These are phyloP conservation scores for Spinus olivaceus DNA, from an alignment of 2,797 vertebrate genomes.

Conservation along the genomic window DNA sequence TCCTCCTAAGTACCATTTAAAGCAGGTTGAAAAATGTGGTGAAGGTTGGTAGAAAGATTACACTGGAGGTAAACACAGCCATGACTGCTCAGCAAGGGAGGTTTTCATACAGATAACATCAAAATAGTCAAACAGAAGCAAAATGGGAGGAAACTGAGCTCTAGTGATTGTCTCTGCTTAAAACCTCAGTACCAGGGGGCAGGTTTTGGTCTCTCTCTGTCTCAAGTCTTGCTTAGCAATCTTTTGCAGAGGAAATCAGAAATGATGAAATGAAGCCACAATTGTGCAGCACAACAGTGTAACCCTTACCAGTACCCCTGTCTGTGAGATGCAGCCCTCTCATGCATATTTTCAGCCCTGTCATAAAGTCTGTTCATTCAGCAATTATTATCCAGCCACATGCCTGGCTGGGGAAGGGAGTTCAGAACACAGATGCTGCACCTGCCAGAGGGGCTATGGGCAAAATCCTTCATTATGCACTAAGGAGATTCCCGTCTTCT, in stretches of 20 bases:
- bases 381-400: background rate
- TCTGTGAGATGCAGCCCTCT: background rate
- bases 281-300: background rate
- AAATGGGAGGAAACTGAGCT: background rate
- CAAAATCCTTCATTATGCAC: conserved; percentile 6
- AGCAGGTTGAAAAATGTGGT: background rate
- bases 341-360: background rate
- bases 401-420: background rate
- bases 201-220: background rate
- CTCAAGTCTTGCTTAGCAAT: background rate
- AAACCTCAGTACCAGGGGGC: background rate
- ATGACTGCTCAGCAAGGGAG: background rate
- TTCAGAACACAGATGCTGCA: background rate
- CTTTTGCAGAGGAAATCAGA: background rate
- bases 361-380: background rate
- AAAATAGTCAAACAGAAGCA: background rate
- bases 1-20: background rate
- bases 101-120: background rate
- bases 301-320: background rate
- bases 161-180: background rate
- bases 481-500: background rate
- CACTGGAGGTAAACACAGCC: background rate
- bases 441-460: background rate
- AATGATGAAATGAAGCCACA: background rate
- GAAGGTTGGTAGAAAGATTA: background rate